Conservation (phyloP, 2,113 vertebrate species). For the Cyanistes caeruleus region DNA sequence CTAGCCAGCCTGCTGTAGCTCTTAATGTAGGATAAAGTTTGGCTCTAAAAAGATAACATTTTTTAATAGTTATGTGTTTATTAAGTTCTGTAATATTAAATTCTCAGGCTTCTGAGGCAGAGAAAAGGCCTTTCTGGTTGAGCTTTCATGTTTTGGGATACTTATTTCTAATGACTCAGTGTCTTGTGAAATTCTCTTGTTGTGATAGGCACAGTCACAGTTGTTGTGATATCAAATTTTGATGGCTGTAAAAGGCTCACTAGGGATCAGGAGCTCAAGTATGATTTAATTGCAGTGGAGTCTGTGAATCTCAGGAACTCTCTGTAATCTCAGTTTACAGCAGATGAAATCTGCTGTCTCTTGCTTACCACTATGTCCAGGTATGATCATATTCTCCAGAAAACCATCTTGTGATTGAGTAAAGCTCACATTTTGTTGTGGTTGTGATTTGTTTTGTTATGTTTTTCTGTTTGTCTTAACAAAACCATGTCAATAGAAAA, state of each 20-base stretch:
- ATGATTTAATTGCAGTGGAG: background rate
- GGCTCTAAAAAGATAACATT: background rate
- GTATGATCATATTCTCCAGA: background rate
- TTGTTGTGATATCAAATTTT: background rate
- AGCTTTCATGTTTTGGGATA: background rate
- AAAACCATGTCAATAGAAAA: background rate
- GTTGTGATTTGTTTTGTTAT: background rate
- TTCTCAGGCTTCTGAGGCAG: background rate
- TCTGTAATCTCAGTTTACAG: background rate
- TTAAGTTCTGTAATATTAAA: background rate
- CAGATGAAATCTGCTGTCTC: background rate
- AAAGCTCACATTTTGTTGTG: background rate
- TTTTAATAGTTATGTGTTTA: background rate
- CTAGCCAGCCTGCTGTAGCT: background rate
- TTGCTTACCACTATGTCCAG: background rate
- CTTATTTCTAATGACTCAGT: background rate
- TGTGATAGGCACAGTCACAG: background rate
- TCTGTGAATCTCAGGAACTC: background rate
- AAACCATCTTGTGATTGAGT: background rate
- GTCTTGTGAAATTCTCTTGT: background rate
- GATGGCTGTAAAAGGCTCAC: background rate
- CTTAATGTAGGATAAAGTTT: background rate
- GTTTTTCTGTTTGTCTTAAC: background rate
- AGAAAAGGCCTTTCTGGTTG: background rate
- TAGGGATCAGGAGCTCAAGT: background rate